Conservation (phyloP, 2,797 vertebrate genomes). For the Smutsia temminckii region DNA sequence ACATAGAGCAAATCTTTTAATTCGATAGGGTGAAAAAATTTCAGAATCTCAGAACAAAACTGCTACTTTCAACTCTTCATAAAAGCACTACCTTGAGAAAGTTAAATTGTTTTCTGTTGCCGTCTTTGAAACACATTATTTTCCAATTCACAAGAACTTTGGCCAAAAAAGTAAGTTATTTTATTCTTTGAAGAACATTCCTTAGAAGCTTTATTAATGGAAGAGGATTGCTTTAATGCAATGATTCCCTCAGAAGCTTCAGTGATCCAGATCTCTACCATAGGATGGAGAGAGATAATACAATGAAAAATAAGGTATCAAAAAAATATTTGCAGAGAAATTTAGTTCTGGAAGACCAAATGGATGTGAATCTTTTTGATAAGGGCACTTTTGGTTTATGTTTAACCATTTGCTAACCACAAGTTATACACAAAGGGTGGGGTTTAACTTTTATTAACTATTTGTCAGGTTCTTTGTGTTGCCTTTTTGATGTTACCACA, state of each 20-base stretch:
- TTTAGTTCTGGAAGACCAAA: neutral
- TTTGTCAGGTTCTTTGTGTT: neutral
- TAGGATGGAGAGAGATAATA: neutral
- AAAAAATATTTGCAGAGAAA: neutral
- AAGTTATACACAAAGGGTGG: neutral
- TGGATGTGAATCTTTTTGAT: neutral
- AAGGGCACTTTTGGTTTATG: neutral
- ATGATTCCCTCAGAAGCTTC: neutral
- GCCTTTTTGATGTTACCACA: neutral
- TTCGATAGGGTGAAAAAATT: neutral
- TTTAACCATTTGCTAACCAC: constrained; percentile 10
- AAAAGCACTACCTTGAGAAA: neutral
- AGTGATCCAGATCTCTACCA: neutral
- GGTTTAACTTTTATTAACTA: neutral
- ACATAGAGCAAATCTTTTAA: neutral
- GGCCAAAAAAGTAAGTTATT: neutral
- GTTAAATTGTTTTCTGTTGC: neutral
- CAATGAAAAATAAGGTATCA: neutral
- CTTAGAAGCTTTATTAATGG: neutral
- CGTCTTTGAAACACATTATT: constrained; percentile 39
- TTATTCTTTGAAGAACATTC: constrained; percentile 14
- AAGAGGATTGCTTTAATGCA: neutral
- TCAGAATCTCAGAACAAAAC: constrained; percentile 8
- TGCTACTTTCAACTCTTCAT: neutral
- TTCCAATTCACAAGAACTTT: constrained; percentile 28